Evolutionary conservation across 1,140 invertebrate species (phyloP).

Genomic region (Drosophila leontia): DNA sequence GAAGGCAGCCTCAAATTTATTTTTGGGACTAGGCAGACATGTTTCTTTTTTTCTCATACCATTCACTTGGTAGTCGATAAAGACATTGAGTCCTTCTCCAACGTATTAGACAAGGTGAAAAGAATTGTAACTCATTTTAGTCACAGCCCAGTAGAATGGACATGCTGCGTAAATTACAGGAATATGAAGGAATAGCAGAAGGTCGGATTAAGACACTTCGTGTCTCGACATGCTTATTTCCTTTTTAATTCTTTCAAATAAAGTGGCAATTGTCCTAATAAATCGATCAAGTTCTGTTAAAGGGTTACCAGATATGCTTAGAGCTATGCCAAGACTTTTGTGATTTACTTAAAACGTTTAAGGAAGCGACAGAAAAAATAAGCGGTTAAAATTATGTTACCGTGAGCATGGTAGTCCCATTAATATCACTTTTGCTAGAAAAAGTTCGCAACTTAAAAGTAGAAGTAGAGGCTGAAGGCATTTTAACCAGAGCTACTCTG

Average conservation of each 20-base stretch:
- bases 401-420: constrained; percentile 18
- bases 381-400: constrained; percentile 13
- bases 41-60: constrained; percentile 24
- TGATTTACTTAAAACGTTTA: no score
- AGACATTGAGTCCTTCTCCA: constrained; percentile 28
- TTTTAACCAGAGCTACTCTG: background rate
- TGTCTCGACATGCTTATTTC: constrained; percentile 19
- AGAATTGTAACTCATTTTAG: constrained; percentile 6
- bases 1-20: background rate
- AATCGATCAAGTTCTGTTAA: constrained; percentile 24
- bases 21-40: constrained; percentile 9
- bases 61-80: constrained; percentile 30
- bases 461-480: background rate
- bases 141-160: background rate
- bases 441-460: constrained; percentile 10
- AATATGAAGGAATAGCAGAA: constrained; percentile 21
- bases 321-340: background rate
- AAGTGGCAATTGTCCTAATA: constrained; percentile 22
- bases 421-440: constrained; percentile 17
- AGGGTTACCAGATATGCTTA: constrained; percentile 6
- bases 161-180: background rate
- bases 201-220: constrained; percentile 23
- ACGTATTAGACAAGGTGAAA: constrained; percentile 24
- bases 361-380: no score
- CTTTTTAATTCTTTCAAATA: constrained; percentile 19